phyloP scores from a whole-genome alignment of 2,113 vertebrate species.

The Gallinago undulata region DNA sequence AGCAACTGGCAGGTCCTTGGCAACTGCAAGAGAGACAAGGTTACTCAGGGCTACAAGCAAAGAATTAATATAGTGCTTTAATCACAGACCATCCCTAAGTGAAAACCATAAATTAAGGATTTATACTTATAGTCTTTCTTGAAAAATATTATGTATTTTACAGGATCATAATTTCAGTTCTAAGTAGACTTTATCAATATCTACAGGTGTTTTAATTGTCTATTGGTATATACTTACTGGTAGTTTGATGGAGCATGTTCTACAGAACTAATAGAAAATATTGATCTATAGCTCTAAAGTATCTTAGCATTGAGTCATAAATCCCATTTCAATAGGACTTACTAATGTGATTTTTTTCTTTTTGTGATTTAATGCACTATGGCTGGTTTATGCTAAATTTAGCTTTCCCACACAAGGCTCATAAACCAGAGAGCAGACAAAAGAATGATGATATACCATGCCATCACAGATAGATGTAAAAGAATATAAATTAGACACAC shows the following conservation, averaged over 20 bases:
- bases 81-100: neutral
- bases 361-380: conserved; percentile 15
- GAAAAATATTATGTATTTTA: neutral
- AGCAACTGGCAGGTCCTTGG: neutral
- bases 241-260: neutral
- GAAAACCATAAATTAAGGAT: neutral
- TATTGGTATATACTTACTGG: neutral
- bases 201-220: neutral
- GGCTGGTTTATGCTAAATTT: conserved; percentile 3
- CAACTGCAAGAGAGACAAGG: neutral
- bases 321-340: neutral
- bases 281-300: neutral
- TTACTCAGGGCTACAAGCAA: neutral
- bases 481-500: neutral
- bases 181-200: neutral
- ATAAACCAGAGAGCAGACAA: neutral
- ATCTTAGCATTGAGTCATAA: neutral
- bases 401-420: neutral
- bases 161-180: neutral
- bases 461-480: neutral
- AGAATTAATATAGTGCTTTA: neutral
- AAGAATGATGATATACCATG: neutral
- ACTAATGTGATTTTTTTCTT: neutral
- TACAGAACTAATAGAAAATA: neutral
- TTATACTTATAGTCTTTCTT: neutral